Percentiles rank a stretch among this genome's conserved stretches.
These are phyloP conservation scores for Brachyistius frenatus DNA, from an alignment of 2,113 vertebrate genomes.

Conservation along the genomic window DNA sequence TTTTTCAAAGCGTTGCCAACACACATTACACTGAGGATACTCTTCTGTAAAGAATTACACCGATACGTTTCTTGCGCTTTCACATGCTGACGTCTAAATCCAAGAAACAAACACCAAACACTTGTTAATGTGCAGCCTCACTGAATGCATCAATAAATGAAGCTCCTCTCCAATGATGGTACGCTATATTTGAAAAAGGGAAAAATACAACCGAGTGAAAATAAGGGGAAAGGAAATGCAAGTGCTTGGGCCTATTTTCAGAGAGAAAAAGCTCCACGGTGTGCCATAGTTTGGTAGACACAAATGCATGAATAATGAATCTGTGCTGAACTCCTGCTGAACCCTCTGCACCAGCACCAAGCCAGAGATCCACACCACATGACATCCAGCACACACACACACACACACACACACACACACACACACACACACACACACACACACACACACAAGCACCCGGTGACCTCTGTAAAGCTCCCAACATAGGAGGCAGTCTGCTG, in stretches of 20 bases:
- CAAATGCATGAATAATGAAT: conserved; percentile 79
- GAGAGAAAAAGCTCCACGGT: conserved; percentile 31
- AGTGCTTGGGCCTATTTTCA: conserved; percentile 19
- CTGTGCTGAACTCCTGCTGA: conserved; percentile 79
- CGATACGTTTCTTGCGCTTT: conserved; percentile 20
- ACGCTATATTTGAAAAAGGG: not conserved
- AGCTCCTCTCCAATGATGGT: conserved; percentile 1
- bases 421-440: conserved; percentile 1
- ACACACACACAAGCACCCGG: conserved; percentile 47
- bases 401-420: not conserved
- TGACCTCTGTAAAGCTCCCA: conserved; percentile 65
- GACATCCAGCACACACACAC: conserved; percentile 56
- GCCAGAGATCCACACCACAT: conserved; percentile 73
- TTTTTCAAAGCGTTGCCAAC: conserved; percentile 71
- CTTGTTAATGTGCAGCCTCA: conserved; percentile 1
- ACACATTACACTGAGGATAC: conserved; percentile 59
- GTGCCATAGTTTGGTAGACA: conserved; percentile 50
- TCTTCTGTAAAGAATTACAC: conserved; percentile 46
- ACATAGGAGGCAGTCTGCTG: conserved; percentile 38
- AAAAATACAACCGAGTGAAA: conserved; percentile 2
- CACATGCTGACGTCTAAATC: conserved; percentile 19
- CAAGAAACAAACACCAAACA: conserved; percentile 23
- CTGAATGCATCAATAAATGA: not conserved
- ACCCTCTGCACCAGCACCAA: conserved; percentile 68
- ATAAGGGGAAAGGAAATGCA: not conserved